Conservation (phyloP, 2,888 invertebrate genomes). For the Sarcophaga rosellei region DNA sequence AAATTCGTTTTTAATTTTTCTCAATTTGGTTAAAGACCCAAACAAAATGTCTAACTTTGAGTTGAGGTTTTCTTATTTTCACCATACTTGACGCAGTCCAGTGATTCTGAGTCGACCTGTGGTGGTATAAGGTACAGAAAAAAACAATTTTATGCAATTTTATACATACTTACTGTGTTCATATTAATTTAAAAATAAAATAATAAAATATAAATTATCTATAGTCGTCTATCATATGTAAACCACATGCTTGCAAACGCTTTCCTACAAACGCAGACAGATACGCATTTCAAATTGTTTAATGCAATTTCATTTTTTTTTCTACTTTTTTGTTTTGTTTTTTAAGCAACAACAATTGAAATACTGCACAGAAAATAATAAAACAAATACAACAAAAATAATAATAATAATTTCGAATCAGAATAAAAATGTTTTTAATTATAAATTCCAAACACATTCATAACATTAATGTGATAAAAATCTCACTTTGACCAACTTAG, state of each 20-base stretch:
- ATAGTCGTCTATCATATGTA: slow-evolving; percentile 49
- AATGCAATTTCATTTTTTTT: slow-evolving; percentile 38
- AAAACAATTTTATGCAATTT: too few relatives aligned
- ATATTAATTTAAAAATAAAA: slow-evolving; percentile 50
- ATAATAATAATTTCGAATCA: slow-evolving; percentile 27
- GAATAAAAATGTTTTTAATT: slow-evolving; percentile 59
- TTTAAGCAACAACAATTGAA: slow-evolving; percentile 25
- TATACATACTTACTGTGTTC: background rate
- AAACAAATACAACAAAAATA: background rate
- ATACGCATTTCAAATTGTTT: slow-evolving; percentile 49
- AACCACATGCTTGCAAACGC: slow-evolving; percentile 25
- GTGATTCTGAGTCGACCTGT: too few relatives aligned
- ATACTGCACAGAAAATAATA: slow-evolving; percentile 21
- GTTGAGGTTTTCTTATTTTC: slow-evolving; percentile 5
- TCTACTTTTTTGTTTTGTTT: background rate
- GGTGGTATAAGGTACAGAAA: too few relatives aligned
- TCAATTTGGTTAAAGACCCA: too few relatives aligned
- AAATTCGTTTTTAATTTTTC: too few relatives aligned
- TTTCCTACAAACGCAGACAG: slow-evolving; percentile 27
- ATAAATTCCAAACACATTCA: slow-evolving; percentile 67
- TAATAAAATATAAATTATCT: slow-evolving; percentile 46
- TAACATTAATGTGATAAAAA: slow-evolving; percentile 69
- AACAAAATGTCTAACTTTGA: too few relatives aligned
- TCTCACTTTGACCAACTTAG: slow-evolving; percentile 68
- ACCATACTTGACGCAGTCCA: too few relatives aligned